phyloP scores from a whole-genome alignment of 1,140 invertebrate genomes.

The Spodoptera frugiperda region DNA sequence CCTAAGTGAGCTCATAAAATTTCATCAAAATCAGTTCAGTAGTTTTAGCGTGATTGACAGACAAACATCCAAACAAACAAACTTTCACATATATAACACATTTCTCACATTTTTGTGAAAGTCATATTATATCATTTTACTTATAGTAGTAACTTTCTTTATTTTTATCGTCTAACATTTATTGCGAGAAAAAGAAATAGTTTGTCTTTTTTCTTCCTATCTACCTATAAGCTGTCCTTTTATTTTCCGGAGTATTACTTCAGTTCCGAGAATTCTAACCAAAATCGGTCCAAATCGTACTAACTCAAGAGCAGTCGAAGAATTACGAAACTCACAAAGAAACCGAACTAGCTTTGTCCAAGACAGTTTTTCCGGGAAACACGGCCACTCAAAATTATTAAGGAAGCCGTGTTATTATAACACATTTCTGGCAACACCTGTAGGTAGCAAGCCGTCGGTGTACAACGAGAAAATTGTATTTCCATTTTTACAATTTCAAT shows the following conservation, averaged over 20 bases:
- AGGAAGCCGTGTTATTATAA: constrained; percentile 75
- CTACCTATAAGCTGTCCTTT: neutral
- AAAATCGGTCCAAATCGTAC: constrained; percentile 14
- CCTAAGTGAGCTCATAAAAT: too few relatives aligned
- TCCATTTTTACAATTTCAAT: constrained; percentile 87
- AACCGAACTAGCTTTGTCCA: neutral
- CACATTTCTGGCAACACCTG: constrained; percentile 76
- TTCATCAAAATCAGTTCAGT: too few relatives aligned
- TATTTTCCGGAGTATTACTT: neutral
- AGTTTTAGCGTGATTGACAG: too few relatives aligned
- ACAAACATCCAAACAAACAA: too few relatives aligned
- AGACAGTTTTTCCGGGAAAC: constrained; percentile 35
- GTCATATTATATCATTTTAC: too few relatives aligned
- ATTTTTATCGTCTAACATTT: too few relatives aligned
- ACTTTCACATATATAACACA: too few relatives aligned
- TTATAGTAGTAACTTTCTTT: too few relatives aligned
- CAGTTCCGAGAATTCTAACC: constrained; percentile 6
- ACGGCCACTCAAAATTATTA: constrained; percentile 58
- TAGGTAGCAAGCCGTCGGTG: constrained; percentile 67
- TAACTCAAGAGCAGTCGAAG: constrained; percentile 21
- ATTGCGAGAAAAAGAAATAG: neutral
- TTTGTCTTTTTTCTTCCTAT: neutral
- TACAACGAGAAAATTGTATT: constrained; percentile 85
- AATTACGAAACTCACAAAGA: constrained; percentile 43
- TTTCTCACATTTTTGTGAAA: too few relatives aligned